Conservation (phyloP, 2,888 invertebrate species). For the Lasioglossum oenotherae region DNA sequence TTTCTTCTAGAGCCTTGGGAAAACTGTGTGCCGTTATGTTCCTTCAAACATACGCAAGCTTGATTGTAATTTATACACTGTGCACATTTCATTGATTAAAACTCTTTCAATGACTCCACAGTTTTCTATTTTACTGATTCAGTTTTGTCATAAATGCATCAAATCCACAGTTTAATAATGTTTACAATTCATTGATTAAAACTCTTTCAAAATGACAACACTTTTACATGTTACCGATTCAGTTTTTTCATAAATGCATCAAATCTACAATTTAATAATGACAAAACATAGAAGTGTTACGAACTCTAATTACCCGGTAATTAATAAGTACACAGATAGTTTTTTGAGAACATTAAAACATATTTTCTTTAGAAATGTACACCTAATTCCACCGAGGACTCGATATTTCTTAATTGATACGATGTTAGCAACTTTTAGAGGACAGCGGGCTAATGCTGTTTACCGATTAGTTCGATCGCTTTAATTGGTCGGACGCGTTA, state of each 20-base stretch:
- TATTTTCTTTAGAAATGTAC: neutral
- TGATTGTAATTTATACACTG: neutral
- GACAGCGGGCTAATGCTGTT: slow-evolving; percentile 53
- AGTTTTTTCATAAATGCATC: neutral
- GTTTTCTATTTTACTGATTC: too few relatives aligned
- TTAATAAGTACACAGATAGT: too few relatives aligned
- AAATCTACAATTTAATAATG: neutral
- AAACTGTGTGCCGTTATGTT: too few relatives aligned
- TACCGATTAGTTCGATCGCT: slow-evolving; percentile 60
- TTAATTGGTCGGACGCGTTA: slow-evolving; percentile 63
- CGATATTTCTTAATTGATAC: neutral
- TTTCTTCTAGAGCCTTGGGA: neutral
- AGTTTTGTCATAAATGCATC: too few relatives aligned
- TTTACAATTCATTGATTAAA: too few relatives aligned
- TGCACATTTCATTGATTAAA: too few relatives aligned
- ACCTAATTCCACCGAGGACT: neutral
- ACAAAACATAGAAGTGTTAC: neutral
- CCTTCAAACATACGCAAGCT: too few relatives aligned
- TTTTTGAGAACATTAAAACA: neutral
- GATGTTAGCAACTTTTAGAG: slow-evolving; percentile 40
- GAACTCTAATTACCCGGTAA: neutral
- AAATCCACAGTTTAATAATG: neutral
- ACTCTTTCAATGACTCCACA: too few relatives aligned
- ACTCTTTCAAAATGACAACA: neutral
- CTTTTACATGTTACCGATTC: neutral